Percentiles rank a stretch among this genome's conserved stretches.
These are phyloP conservation scores for Gymnothorax reevesii DNA, from an alignment of 2,797 vertebrate genomes.

Conservation along the genomic window DNA sequence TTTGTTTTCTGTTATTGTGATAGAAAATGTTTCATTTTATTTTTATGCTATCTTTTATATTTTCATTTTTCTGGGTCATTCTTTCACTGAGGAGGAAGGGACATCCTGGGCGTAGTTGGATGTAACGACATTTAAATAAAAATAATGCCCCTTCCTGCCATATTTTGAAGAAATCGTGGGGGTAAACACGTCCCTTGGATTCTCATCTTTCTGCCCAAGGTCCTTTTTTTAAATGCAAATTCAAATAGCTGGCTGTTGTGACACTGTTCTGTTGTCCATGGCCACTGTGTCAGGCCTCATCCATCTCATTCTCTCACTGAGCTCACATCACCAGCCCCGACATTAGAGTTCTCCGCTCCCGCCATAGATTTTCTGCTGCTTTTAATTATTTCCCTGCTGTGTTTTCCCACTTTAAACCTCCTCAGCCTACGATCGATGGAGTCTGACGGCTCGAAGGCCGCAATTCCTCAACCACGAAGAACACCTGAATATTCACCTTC, in stretches of 20 bases:
- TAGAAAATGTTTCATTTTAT: too few relatives aligned
- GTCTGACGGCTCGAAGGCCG: conserved; percentile 19
- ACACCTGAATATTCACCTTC: not conserved
- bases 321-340: not conserved
- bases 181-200: not conserved
- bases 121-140: not conserved
- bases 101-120: not conserved
- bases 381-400: conserved; percentile 36
- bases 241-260: not conserved
- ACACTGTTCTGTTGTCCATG: not conserved
- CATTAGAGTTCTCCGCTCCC: conserved; percentile 7
- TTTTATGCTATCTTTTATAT: too few relatives aligned
- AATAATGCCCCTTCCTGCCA: not conserved
- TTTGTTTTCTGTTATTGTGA: too few relatives aligned
- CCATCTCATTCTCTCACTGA: not conserved
- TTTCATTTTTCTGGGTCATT: too few relatives aligned
- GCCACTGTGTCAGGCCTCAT: not conserved
- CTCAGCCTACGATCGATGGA: conserved; percentile 32
- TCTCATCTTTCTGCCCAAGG: not conserved
- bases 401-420: conserved; percentile 32
- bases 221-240: not conserved
- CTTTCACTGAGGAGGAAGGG: too few relatives aligned
- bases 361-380: conserved; percentile 42
- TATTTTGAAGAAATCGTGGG: not conserved
- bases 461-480: not conserved